Percentiles rank a stretch among this genome's conserved stretches.
Evolutionary conservation across 1,140 invertebrate genomes (phyloP).

Genomic region (Drosophila murphyi): DNA sequence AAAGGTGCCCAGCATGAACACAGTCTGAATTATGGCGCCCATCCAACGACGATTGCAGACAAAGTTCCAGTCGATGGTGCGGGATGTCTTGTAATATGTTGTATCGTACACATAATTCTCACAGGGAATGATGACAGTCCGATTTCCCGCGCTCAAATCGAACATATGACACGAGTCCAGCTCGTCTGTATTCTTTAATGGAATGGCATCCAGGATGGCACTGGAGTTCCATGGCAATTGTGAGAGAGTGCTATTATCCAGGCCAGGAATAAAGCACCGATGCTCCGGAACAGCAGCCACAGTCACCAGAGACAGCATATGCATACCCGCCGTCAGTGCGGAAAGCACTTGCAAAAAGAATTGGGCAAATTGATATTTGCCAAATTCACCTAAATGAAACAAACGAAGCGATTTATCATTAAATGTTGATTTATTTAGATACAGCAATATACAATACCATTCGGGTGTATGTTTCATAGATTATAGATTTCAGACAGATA

Average conservation of each 20-base stretch:
- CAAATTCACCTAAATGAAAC: slow-evolving; percentile 89
- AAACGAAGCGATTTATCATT: slow-evolving; percentile 9
- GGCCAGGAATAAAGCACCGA: slow-evolving; percentile 88
- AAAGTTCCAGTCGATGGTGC: slow-evolving; percentile 93
- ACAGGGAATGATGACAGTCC: slow-evolving; percentile 85
- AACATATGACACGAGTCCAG: slow-evolving; percentile 87
- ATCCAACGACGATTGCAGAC: slow-evolving; percentile 93
- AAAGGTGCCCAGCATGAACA: slow-evolving; percentile 96
- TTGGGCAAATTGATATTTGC: slow-evolving; percentile 91
- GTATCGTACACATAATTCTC: slow-evolving; percentile 89
- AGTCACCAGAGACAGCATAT: slow-evolving; percentile 91
- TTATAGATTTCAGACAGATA: no score
- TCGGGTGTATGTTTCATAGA: no score
- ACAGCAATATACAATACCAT: no score
- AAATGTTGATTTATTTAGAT: neutral
- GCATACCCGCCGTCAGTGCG: slow-evolving; percentile 90
- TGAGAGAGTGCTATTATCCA: slow-evolving; percentile 85
- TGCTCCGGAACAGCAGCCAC: slow-evolving; percentile 92
- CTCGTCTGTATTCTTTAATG: slow-evolving; percentile 84
- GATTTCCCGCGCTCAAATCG: slow-evolving; percentile 73
- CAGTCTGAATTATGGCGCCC: slow-evolving; percentile 91
- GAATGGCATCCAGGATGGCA: slow-evolving; percentile 85
- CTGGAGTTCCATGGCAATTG: slow-evolving; percentile 86
- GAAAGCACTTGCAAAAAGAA: slow-evolving; percentile 91
- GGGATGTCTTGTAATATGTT: slow-evolving; percentile 89